Percentiles rank a stretch among this genome's conserved stretches.
These are phyloP conservation scores for Peromyscus nudipes DNA, from an alignment of 2,797 vertebrate species.

Conservation along the genomic window DNA sequence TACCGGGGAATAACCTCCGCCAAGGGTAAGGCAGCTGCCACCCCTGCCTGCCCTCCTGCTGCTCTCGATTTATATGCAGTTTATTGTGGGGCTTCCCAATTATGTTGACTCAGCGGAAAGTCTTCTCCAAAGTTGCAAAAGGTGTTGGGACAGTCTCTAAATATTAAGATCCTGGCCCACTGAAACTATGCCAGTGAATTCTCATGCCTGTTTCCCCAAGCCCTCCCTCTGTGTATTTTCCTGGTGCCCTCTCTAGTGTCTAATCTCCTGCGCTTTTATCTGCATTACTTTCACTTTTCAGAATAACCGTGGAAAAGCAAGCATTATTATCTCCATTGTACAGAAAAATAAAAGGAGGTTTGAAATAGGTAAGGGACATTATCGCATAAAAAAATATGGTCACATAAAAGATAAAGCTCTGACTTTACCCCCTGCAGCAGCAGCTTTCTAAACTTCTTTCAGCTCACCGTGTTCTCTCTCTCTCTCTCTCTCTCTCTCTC, in stretches of 20 bases:
- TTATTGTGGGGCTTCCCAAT: slow-evolving; percentile 74
- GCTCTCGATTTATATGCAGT: slow-evolving; percentile 64
- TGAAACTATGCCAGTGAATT: not conserved
- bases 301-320: slow-evolving; percentile 35
- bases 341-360: slow-evolving; percentile 58
- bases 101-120: slow-evolving; percentile 79
- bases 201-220: not conserved
- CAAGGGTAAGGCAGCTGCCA: slow-evolving; percentile 58
- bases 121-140: slow-evolving; percentile 75
- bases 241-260: not conserved
- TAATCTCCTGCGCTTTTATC: slow-evolving; percentile 27
- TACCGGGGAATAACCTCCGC: slow-evolving; percentile 47
- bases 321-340: slow-evolving; percentile 57
- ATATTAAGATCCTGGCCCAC: slow-evolving; percentile 51
- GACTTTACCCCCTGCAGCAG: slow-evolving; percentile 1
- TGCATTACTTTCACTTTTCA: slow-evolving; percentile 59
- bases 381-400: not conserved
- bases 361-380: slow-evolving; percentile 5
- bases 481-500: no score
- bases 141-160: slow-evolving; percentile 58
- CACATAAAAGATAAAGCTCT: slow-evolving; percentile 28
- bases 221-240: not conserved
- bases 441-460: slow-evolving; percentile 2
- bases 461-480: not conserved
- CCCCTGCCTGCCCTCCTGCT: slow-evolving; percentile 55